Base-by-base conservation (phyloP, 1,140 invertebrate genomes). In the Saccostrea cuccullata region DNA sequence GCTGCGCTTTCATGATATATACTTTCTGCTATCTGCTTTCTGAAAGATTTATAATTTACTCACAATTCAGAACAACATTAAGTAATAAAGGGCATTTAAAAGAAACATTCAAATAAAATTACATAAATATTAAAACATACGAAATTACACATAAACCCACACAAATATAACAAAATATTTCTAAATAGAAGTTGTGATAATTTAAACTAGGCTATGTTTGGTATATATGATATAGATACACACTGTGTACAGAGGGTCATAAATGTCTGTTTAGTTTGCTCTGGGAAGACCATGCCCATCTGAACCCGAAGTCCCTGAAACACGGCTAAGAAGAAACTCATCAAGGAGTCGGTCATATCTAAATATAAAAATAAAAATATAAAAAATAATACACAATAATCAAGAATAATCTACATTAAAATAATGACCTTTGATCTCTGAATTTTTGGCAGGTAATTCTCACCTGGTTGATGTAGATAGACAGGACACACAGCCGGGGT, bases 221-320 rank as follows among this genome's bases (percentile, higher is more conserved):
- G 58, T n/a, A n/a, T n/a, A 60, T 12, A 20, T 20, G 15, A 77
- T 77, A 15, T 36, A 0, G 23, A 23, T 30, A 83, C 88, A 89
- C 88, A 95, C 95, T 93, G 96, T 73, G 97, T 97, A 89, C 97
- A 98, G n/a, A 97, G 96, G 88, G 96, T 96, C 55, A 98, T 95
- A 94, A 98, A 97, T 23, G 97, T 97, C 91, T 97, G 96, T 47
- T 98, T 97, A 56, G 97, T 96, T 90, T 96, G 96, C 94, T 97
- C 96, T 0, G 97, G 97, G 92, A 97, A 97, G 88, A 96, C 96
- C 47, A 96, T 94, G 0, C 97, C 97, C 91, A 98, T 96, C 94
- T 98, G 97, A 88, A 97, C 97, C 91, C 97, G 96, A 26, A 98
- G 95, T 56, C 97, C 97, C 89, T 97, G 96, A 94, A 98, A 97